Base-by-base conservation (phyloP, 2,797 vertebrate genomes). In the Rhinella marina region DNA sequence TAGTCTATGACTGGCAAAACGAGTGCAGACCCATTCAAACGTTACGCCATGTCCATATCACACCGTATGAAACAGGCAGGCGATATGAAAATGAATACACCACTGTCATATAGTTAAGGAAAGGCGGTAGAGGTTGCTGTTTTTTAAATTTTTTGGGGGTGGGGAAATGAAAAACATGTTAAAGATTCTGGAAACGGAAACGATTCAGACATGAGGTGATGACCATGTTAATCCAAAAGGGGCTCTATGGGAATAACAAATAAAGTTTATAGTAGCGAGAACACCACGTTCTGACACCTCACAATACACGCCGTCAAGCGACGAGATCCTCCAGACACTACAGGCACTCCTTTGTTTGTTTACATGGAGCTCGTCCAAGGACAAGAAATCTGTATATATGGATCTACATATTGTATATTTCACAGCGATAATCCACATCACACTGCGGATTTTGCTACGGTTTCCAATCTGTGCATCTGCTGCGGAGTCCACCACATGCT, bases 1-100 rank as follows among this genome's bases (percentile, higher is more conserved):
- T 52, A 64, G 84, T 77, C 72, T 77, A 48, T 85, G 72, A 85
- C 84, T 59, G 75, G 41, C 61, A 85, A 85, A 64, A 14, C 56
- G 27, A 59, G 25, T 48, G 32, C 70, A 76, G 59, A 64, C 73
- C 29, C 54, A 76, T 48, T 3, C 14, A 52, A 78, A 56, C 3
- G 72, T 13, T 23, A 76, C 10, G 10, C 48, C 11, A 8, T 52
- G 12, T 52, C 11, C 73, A n/a, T 52, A 48, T n/a, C 21, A n/a
- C 48, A 7, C 8, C 1, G 48, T 16, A 76, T 13, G 23, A 14
- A 54, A 76, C n/a, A 2, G 72, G 29, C 7, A 32, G 27, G 41
- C 21, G 23, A 75, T 23, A 50, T 13, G 21, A 6, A 11, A 23
- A 50, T 13, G 10, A 75, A 50, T n/a, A 41, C 5, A 41, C 41